phyloP scores from a whole-genome alignment of 2,113 vertebrate species.

The Martes martes region DNA sequence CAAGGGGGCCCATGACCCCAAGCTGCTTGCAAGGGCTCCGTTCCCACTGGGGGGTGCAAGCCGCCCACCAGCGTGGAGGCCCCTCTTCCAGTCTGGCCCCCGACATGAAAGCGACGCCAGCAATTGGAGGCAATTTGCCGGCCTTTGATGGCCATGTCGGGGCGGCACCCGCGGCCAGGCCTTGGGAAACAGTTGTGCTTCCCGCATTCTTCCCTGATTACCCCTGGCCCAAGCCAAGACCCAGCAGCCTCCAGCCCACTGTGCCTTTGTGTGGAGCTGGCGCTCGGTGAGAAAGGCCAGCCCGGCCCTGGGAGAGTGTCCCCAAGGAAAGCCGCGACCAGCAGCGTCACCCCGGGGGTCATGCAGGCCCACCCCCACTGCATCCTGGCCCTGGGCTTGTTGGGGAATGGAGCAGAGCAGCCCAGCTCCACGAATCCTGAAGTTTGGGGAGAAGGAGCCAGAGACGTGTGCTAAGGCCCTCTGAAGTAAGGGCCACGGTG shows the following conservation, averaged over 20 bases:
- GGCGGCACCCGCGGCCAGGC: conserved; percentile 80
- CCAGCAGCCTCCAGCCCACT: conserved; percentile 82
- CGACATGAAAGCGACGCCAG: conserved; percentile 86
- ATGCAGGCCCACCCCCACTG: neutral
- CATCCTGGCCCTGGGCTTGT: neutral
- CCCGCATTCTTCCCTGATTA: conserved; percentile 87
- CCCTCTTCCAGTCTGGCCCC: conserved; percentile 81
- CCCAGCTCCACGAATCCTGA: neutral
- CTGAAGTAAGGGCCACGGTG: neutral
- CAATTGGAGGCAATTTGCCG: conserved; percentile 86
- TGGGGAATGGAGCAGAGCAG: neutral
- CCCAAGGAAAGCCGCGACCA: conserved; percentile 29
- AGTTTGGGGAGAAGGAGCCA: neutral
- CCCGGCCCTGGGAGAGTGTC: conserved; percentile 78
- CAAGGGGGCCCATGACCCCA: conserved; percentile 80
- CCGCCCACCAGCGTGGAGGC: conserved; percentile 71
- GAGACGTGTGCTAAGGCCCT: neutral
- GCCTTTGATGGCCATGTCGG: conserved; percentile 85
- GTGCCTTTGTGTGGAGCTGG: conserved; percentile 79
- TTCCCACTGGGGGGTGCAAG: conserved; percentile 77
- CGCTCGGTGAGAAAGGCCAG: conserved; percentile 76
- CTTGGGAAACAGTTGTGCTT: conserved; percentile 86
- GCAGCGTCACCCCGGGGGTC: conserved; percentile 75
- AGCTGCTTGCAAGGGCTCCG: conserved; percentile 73
- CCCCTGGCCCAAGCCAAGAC: conserved; percentile 80